Percentiles rank a stretch among this genome's conserved stretches.
These are phyloP conservation scores for Chromobotia macracanthus DNA, from an alignment of 2,797 vertebrate species.

Conservation along the genomic window DNA sequence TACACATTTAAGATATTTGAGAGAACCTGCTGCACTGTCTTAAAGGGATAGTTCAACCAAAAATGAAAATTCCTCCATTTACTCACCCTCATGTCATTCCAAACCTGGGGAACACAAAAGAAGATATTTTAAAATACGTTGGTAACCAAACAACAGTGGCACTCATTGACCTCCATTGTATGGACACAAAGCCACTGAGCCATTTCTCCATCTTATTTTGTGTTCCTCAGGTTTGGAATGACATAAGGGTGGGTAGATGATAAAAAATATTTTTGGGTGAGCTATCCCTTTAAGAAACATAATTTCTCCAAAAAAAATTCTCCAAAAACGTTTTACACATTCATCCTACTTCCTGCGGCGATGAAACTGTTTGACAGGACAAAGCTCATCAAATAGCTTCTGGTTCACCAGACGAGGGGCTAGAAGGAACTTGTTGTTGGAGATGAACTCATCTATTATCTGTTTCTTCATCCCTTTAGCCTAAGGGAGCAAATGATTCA, in stretches of 20 bases:
- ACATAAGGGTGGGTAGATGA: too few relatives aligned
- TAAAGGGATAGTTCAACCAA: background rate
- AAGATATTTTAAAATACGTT: too few relatives aligned
- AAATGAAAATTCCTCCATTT: background rate
- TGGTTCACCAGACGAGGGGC: conserved; percentile 91
- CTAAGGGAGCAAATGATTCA: conserved; percentile 66
- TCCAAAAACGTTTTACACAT: background rate
- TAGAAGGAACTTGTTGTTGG: conserved; percentile 92
- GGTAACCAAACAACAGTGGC: too few relatives aligned
- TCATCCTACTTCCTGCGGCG: conserved; percentile 89
- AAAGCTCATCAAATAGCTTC: conserved; percentile 93
- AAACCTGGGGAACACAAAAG: too few relatives aligned
- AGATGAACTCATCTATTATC: conserved; percentile 92
- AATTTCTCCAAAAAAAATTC: background rate
- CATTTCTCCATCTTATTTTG: too few relatives aligned
- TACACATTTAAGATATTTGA: conserved; percentile 13
- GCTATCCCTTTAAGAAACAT: background rate
- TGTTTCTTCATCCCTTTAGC: conserved; percentile 92
- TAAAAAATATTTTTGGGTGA: too few relatives aligned
- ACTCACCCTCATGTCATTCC: too few relatives aligned
- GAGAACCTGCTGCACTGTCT: background rate
- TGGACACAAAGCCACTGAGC: too few relatives aligned
- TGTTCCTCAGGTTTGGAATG: too few relatives aligned
- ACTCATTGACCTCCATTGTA: too few relatives aligned
- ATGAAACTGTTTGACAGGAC: conserved; percentile 93